Conservation (phyloP, 2,888 invertebrate species). For the Bellardia bayeri region DNA sequence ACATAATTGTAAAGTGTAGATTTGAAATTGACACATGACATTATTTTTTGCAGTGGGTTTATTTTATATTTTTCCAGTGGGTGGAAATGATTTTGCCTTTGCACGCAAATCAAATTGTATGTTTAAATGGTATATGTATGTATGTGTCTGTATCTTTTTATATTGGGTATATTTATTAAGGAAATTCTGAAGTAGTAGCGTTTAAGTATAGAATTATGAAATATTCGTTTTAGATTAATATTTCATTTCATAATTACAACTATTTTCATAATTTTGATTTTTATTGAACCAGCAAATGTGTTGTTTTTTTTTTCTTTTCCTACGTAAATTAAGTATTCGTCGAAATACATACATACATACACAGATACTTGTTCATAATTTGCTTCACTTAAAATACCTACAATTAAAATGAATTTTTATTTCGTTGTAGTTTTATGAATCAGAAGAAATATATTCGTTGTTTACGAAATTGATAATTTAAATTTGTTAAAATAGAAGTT, state of each 20-base stretch:
- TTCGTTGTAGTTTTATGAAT: constrained; percentile 52
- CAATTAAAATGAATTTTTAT: constrained; percentile 22
- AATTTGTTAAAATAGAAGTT: constrained; percentile 30
- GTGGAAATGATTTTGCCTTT: constrained; percentile 20
- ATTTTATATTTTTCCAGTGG: constrained; percentile 12
- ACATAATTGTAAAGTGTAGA: neutral
- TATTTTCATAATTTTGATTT: neutral
- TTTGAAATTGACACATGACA: constrained; percentile 57
- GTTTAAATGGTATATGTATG: neutral
- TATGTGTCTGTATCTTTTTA: too few species aligned
- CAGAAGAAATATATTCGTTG: constrained; percentile 58
- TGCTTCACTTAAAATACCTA: constrained; percentile 24
- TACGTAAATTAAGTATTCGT: constrained; percentile 33
- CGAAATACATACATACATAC: constrained; percentile 5
- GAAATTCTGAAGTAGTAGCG: too few species aligned
- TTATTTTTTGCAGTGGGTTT: constrained; percentile 23
- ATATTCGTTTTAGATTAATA: too few species aligned
- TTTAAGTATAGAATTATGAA: too few species aligned
- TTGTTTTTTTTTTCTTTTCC: constrained; percentile 33
- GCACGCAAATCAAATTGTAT: neutral
- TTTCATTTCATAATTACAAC: neutral
- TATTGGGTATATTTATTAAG: too few species aligned
- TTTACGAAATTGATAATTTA: constrained; percentile 49
- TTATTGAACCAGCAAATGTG: constrained; percentile 17
- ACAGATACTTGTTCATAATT: neutral